These are phyloP conservation scores for Eupithecia vulgata DNA, from an alignment of 2,888 invertebrate genomes.

Conservation along the genomic window DNA sequence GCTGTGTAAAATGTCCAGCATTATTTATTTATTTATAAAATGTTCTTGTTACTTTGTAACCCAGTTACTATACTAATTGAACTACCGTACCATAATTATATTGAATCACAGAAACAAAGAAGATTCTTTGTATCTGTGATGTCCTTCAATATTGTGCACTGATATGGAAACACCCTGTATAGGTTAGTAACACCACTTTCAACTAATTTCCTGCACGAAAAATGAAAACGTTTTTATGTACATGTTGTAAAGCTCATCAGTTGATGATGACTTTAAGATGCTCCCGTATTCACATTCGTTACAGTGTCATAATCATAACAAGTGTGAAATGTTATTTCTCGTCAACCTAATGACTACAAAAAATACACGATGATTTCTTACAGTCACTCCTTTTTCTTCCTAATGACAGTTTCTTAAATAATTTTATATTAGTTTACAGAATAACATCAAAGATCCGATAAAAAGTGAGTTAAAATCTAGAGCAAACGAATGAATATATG, in stretches of 20 bases:
- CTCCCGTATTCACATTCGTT: constrained; percentile 18
- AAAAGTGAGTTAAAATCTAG: not conserved
- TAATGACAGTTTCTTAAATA: not conserved
- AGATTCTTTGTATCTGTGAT: too few relatives aligned
- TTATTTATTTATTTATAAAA: too few relatives aligned
- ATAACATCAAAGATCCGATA: not conserved
- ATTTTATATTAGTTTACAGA: not conserved
- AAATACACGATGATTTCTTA: constrained; percentile 62
- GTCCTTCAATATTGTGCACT: too few relatives aligned
- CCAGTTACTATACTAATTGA: not conserved
- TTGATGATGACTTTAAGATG: constrained; percentile 12
- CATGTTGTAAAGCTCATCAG: not conserved
- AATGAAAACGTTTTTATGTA: not conserved
- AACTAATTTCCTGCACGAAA: not conserved
- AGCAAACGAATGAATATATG: not conserved
- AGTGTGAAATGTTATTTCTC: constrained; percentile 72
- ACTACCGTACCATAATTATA: too few relatives aligned
- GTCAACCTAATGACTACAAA: constrained; percentile 81
- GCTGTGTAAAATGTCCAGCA: too few relatives aligned
- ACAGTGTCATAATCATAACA: constrained; percentile 31
- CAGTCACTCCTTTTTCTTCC: constrained; percentile 32
- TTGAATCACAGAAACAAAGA: too few relatives aligned
- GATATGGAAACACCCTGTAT: too few relatives aligned
- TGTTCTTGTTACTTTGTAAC: not conserved
- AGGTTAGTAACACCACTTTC: not conserved